A percentile compares a stretch with the other conserved stretches of the same genome.
phyloP scores from a whole-genome alignment of 2,113 vertebrate genomes.

The Ceyx margarethae region DNA sequence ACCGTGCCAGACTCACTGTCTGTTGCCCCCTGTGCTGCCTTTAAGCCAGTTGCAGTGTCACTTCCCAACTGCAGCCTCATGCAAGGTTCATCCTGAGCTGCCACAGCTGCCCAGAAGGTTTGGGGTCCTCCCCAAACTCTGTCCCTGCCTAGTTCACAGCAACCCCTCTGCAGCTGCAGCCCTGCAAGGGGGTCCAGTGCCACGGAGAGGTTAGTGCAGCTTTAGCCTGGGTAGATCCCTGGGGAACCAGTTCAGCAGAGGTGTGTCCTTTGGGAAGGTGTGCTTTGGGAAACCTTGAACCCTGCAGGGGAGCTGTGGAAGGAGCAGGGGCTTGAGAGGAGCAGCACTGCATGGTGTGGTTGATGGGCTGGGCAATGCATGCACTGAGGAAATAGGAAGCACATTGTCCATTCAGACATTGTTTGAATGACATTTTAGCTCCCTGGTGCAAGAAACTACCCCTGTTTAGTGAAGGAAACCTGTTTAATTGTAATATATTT shows the following conservation, averaged over 20 bases:
- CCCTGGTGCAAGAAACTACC: not conserved
- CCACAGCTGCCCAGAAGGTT: not conserved
- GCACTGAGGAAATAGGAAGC: not conserved
- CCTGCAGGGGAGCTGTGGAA: not conserved
- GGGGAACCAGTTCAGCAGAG: not conserved
- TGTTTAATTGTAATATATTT: not conserved
- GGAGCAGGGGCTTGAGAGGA: not conserved
- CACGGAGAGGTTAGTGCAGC: not conserved
- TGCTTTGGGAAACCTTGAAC: not conserved
- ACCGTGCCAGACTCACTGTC: not conserved
- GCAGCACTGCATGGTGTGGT: not conserved
- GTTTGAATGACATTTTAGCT: not conserved
- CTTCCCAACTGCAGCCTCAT: not conserved
- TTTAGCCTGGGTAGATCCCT: not conserved
- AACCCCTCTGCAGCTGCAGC: not conserved
- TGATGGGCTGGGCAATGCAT: not conserved
- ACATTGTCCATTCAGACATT: not conserved
- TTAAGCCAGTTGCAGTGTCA: not conserved
- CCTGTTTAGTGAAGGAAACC: not conserved
- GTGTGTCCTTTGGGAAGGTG: not conserved
- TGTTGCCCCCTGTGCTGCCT: not conserved
- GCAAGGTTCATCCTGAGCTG: not conserved
- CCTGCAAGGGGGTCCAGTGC: not conserved
- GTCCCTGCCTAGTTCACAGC: not conserved
- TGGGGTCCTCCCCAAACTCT: rapidly evolving